Conservation (phyloP, 1,140 invertebrate genomes). For the Plectrocnemia conspersa region DNA sequence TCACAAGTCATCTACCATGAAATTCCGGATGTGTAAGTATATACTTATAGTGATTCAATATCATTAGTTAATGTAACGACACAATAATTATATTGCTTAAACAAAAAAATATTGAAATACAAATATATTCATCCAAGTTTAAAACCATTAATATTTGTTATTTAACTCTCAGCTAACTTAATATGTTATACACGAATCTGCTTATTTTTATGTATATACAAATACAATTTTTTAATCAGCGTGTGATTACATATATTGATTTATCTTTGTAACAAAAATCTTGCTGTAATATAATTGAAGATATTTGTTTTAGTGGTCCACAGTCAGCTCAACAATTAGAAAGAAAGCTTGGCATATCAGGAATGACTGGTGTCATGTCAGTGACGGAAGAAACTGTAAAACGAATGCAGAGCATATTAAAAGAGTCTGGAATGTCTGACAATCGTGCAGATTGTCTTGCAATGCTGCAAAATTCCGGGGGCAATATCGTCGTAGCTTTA, state of each 20-base stretch:
- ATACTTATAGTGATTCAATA: slow-evolving; percentile 14
- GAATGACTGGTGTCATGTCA: slow-evolving; percentile 26
- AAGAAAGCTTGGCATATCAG: slow-evolving; percentile 26
- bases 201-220: too few relatives aligned
- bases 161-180: too few relatives aligned
- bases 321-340: slow-evolving; percentile 32
- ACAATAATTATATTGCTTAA: slow-evolving; percentile 13
- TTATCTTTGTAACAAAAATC: too few relatives aligned
- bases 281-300: slow-evolving; percentile 9
- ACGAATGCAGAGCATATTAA: slow-evolving; percentile 22
- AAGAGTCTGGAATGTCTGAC: neutral
- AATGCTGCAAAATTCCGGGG: slow-evolving; percentile 15
- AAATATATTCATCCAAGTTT: too few relatives aligned
- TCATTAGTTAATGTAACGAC: slow-evolving; percentile 7
- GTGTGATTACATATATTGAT: too few relatives aligned
- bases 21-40: slow-evolving; percentile 32
- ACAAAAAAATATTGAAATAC: too few relatives aligned
- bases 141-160: too few relatives aligned
- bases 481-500: slow-evolving; percentile 20
- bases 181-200: too few relatives aligned
- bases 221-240: too few relatives aligned
- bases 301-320: slow-evolving; percentile 20
- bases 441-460: slow-evolving; percentile 20
- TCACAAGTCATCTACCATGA: slow-evolving; percentile 27
- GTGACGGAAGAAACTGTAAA: slow-evolving; percentile 29